Percentiles rank a stretch among this genome's conserved stretches.
Conservation (phyloP, 2,797 vertebrate species). For the Galagoides demidoff region DNA sequence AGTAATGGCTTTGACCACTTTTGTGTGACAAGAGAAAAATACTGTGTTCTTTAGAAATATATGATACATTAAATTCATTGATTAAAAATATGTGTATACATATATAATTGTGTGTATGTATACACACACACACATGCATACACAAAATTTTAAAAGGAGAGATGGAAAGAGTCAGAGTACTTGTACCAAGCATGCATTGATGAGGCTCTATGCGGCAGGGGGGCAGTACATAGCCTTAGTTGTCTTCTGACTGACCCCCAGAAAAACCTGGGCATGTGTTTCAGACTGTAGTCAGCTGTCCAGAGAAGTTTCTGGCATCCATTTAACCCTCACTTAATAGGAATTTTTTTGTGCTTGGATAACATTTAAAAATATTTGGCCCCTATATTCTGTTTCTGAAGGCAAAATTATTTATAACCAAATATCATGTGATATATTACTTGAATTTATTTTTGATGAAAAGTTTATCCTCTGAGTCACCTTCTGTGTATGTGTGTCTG, state of each 20-base stretch:
- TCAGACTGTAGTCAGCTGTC: neutral
- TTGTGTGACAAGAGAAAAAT: neutral
- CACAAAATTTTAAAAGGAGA: neutral
- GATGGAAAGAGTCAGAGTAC: neutral
- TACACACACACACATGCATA: too few species aligned
- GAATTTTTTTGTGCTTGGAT: neutral
- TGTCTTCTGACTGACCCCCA: neutral
- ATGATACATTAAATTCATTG: neutral
- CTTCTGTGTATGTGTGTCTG: neutral
- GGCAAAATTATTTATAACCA: neutral
- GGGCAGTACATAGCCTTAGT: neutral
- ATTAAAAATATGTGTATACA: neutral
- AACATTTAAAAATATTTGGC: neutral
- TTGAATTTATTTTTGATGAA: constrained; percentile 18
- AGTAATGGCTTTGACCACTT: neutral
- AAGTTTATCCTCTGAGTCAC: constrained; percentile 30
- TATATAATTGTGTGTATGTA: too few species aligned
- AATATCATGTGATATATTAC: neutral
- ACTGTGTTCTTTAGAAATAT: neutral
- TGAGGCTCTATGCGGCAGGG: neutral
- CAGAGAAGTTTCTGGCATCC: neutral
- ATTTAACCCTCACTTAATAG: neutral
- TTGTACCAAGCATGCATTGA: neutral
- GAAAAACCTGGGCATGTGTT: neutral
- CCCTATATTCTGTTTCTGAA: constrained; percentile 31